Conservation (phyloP, 2,797 vertebrate species). For the Tadarida brasiliensis region DNA sequence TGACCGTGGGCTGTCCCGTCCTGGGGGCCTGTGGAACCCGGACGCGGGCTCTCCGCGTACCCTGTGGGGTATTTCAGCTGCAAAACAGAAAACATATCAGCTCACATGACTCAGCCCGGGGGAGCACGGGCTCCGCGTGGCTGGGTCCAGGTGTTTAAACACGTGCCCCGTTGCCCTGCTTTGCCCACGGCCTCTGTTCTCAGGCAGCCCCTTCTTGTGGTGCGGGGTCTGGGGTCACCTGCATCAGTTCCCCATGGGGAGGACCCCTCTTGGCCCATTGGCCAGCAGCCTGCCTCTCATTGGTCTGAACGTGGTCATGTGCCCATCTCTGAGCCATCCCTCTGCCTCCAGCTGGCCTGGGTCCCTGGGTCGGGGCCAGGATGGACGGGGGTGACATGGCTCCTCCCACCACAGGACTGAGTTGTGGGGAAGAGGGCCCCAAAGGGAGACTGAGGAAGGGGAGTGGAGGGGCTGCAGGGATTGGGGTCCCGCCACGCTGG, state of each 20-base stretch:
- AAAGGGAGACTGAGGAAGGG: accelerated
- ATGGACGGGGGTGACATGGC: too few relatives aligned
- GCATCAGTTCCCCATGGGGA: accelerated
- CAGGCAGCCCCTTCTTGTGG: neutral
- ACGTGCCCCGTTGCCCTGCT: neutral
- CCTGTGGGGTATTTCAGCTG: accelerated
- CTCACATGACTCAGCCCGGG: neutral
- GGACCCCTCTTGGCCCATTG: neutral
- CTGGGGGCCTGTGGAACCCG: neutral
- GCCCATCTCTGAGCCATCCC: neutral
- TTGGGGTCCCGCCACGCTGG: accelerated
- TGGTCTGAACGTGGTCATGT: neutral
- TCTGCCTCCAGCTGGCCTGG: neutral
- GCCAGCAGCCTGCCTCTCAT: neutral
- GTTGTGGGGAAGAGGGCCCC: neutral
- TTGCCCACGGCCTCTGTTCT: neutral
- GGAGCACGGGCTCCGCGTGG: too few relatives aligned
- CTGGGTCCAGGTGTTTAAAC: neutral
- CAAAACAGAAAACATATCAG: neutral
- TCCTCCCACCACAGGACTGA: neutral
- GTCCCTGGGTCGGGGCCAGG: neutral
- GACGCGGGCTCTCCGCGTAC: neutral
- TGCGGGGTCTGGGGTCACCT: neutral
- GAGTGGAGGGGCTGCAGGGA: accelerated
- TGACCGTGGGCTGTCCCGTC: accelerated